phyloP scores from a whole-genome alignment of 2,888 invertebrate genomes.

The Pimpla rufipes region DNA sequence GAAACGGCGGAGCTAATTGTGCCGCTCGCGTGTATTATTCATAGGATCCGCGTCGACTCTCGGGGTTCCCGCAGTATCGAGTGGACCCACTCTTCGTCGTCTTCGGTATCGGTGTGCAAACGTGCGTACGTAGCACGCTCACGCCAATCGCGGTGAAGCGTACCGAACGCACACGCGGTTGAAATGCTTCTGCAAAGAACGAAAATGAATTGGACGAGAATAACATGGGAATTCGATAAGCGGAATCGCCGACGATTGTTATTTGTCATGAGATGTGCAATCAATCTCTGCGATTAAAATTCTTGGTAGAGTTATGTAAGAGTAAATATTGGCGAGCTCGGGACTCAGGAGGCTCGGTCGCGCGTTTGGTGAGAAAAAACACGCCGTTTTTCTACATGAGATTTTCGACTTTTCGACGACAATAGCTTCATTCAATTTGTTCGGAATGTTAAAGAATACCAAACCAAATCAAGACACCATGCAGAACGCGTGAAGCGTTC shows the following conservation, averaged over 20 bases:
- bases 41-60: constrained; percentile 73
- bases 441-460: too few relatives aligned
- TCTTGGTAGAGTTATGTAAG: background rate
- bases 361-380: background rate
- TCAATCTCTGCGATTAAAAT: background rate
- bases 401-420: too few relatives aligned
- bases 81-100: constrained; percentile 21
- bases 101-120: constrained; percentile 25
- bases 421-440: too few relatives aligned
- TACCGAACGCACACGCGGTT: background rate
- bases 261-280: constrained; percentile 10
- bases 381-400: too few relatives aligned
- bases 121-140: constrained; percentile 12
- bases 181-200: constrained; percentile 14
- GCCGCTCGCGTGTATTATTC: constrained; percentile 83
- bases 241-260: constrained; percentile 18
- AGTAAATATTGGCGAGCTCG: background rate
- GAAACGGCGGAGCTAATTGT: constrained; percentile 84
- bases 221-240: constrained; percentile 42
- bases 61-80: constrained; percentile 32
- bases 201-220: constrained; percentile 15
- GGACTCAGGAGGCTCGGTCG: background rate
- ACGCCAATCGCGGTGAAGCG: background rate
- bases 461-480: too few relatives aligned
- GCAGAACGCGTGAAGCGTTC: too few relatives aligned